A percentile compares a stretch with the other conserved stretches of the same genome.
Conservation (phyloP, 2,888 invertebrate species). For the Odontocolon sp. region DNA sequence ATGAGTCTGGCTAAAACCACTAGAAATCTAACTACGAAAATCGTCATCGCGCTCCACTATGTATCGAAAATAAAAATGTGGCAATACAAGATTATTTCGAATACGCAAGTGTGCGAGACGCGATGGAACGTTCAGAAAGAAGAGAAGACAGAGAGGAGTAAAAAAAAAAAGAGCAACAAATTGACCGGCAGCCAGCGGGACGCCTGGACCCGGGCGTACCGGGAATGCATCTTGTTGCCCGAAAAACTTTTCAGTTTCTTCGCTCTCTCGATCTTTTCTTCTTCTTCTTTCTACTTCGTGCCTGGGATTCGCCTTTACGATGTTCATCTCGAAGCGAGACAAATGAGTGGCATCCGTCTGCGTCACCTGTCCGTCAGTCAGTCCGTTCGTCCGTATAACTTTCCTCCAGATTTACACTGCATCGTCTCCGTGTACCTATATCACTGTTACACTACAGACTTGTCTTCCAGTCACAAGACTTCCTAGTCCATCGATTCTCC, state of each 20-base stretch:
- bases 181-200: slow-evolving; percentile 75
- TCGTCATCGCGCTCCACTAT: too few relatives aligned
- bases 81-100: not conserved
- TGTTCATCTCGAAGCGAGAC: slow-evolving; percentile 79
- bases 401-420: slow-evolving; percentile 32
- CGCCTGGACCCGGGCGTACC: slow-evolving; percentile 65
- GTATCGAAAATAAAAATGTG: slow-evolving; percentile 17
- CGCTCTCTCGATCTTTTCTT: not conserved
- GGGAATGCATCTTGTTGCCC: slow-evolving; percentile 74
- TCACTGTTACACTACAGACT: not conserved
- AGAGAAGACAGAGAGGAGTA: slow-evolving; percentile 53
- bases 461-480: not conserved
- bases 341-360: slow-evolving; percentile 81
- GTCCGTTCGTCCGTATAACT: slow-evolving; percentile 76
- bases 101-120: slow-evolving; percentile 4
- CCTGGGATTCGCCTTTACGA: slow-evolving; percentile 62
- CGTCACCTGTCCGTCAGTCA: slow-evolving; percentile 80
- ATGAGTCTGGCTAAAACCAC: too few relatives aligned
- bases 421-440: not conserved
- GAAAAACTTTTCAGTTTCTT: slow-evolving; percentile 71
- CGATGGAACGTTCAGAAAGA: slow-evolving; percentile 42
- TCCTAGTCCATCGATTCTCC: slow-evolving; percentile 1
- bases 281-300: slow-evolving; percentile 55
- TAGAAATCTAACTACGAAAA: too few relatives aligned
- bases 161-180: slow-evolving; percentile 74